Evolutionary conservation across 2,888 invertebrate species (phyloP).

Genomic region (Phengaris alcon): DNA sequence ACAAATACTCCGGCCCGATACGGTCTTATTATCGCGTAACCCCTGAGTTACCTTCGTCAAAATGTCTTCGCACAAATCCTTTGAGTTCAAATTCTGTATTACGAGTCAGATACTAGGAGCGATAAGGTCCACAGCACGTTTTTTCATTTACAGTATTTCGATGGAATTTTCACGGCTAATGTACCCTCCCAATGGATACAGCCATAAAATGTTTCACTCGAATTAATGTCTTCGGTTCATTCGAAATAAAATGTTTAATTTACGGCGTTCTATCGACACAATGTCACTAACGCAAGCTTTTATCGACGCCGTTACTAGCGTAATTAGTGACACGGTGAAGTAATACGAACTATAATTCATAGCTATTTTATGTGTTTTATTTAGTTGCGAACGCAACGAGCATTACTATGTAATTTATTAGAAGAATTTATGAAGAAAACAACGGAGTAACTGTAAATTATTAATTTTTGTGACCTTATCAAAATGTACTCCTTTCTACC

Average conservation of each 20-base stretch:
- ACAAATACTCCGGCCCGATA: conserved; percentile 39
- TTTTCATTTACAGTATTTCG: conserved; percentile 70
- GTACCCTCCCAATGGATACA: conserved; percentile 67
- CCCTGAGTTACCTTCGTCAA: conserved; percentile 45
- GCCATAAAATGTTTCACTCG: conserved; percentile 67
- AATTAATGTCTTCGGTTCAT: conserved; percentile 63
- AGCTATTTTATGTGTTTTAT: background rate
- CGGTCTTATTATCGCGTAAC: conserved; percentile 39
- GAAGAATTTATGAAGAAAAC: conserved; percentile 9
- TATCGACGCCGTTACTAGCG: conserved; percentile 18
- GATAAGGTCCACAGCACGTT: conserved; percentile 64
- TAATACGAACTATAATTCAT: conserved; percentile 12
- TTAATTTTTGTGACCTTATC: background rate
- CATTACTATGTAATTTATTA: background rate
- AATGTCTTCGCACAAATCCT: conserved; percentile 61
- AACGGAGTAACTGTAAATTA: background rate
- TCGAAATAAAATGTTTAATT: conserved; percentile 59
- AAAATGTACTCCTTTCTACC: conserved; percentile 2
- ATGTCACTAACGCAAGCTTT: conserved; percentile 45
- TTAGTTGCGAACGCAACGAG: background rate
- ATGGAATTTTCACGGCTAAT: conserved; percentile 72
- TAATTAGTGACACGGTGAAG: conserved; percentile 16
- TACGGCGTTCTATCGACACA: conserved; percentile 59
- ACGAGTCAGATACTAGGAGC: conserved; percentile 56
- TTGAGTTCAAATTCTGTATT: conserved; percentile 62